Percentiles rank a stretch among this genome's conserved stretches.
phyloP scores from a whole-genome alignment of 2,888 invertebrate species.

The Coremacera marginata region DNA sequence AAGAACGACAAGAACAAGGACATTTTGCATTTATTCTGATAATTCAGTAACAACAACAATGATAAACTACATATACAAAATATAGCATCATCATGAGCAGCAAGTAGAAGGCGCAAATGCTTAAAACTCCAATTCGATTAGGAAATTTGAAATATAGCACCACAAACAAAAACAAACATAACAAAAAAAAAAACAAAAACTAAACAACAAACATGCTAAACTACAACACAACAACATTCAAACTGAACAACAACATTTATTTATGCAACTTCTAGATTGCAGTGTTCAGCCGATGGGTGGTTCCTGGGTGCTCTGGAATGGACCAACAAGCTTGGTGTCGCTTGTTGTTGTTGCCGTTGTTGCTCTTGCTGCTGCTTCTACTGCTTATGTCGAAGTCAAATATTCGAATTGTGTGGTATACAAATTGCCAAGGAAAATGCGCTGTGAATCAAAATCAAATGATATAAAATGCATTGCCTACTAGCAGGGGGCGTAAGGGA shows the following conservation, averaged over 20 bases:
- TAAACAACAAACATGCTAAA: background rate
- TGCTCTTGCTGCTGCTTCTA: too few species aligned
- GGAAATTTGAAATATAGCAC: constrained; percentile 40
- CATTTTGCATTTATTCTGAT: too few species aligned
- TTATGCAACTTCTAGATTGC: background rate
- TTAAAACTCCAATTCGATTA: constrained; percentile 39
- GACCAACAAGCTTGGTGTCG: background rate
- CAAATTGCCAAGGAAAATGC: constrained; percentile 15
- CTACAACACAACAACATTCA: background rate
- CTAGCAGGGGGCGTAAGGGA: background rate
- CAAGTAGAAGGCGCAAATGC: constrained; percentile 34
- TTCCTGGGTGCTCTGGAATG: too few species aligned
- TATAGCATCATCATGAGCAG: background rate
- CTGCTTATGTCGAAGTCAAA: background rate
- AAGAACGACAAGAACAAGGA: too few species aligned
- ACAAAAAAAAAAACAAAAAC: background rate
- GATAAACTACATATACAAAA: background rate
- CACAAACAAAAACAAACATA: background rate
- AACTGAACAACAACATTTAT: background rate
- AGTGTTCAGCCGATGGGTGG: background rate
- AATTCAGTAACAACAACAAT: background rate
- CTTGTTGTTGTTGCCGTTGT: too few species aligned
- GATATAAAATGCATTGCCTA: constrained; percentile 2
- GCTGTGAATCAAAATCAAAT: constrained; percentile 8
- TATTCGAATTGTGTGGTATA: background rate